These are phyloP conservation scores for Stomorhina lunata DNA, from an alignment of 2,888 invertebrate species.

Conservation along the genomic window DNA sequence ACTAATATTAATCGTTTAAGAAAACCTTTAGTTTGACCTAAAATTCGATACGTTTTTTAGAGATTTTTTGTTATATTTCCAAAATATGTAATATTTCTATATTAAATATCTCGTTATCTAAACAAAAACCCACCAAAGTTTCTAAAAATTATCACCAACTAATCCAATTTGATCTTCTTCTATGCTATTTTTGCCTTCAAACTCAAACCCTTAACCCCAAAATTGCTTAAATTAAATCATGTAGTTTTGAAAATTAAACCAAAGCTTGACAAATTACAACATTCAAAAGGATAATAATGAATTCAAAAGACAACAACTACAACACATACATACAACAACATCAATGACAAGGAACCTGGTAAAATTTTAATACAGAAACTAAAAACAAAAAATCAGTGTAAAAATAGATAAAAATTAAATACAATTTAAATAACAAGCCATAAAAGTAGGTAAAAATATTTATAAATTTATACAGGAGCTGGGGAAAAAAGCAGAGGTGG, in stretches of 20 bases:
- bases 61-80: too few relatives aligned
- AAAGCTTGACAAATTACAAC: constrained; percentile 65
- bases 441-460: constrained; percentile 60
- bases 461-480: constrained; percentile 12
- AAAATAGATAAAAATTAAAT: constrained; percentile 66
- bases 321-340: neutral
- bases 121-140: neutral
- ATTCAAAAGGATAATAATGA: constrained; percentile 52
- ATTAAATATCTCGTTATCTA: too few relatives aligned
- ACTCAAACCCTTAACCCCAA: too few relatives aligned
- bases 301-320: constrained; percentile 15
- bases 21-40: too few relatives aligned
- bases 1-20: too few relatives aligned
- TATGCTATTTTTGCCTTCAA: neutral
- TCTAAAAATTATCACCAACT: constrained; percentile 6
- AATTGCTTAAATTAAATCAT: constrained; percentile 61
- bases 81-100: too few relatives aligned
- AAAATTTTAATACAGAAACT: constrained; percentile 7
- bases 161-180: constrained; percentile 31
- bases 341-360: constrained; percentile 7
- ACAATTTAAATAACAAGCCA: constrained; percentile 64
- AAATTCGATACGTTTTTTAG: too few relatives aligned
- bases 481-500: neutral
- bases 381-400: constrained; percentile 62
- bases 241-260: constrained; percentile 63